Base-by-base conservation (phyloP, 2,113 vertebrate genomes). In the Hoplias malabaricus region DNA sequence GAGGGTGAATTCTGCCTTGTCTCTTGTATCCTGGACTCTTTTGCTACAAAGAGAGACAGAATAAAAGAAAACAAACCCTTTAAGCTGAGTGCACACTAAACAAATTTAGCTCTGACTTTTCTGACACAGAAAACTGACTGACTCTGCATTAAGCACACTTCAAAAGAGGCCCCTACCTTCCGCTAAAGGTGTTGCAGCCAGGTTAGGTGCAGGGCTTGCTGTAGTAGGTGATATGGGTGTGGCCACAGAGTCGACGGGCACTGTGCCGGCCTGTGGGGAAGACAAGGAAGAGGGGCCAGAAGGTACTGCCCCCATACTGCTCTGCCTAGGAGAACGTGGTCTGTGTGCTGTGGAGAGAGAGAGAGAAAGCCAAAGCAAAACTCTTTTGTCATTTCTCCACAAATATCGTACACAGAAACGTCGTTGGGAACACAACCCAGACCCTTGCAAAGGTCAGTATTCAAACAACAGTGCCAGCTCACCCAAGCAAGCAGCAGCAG, bases 311-410 rank as follows among this genome's bases (percentile, higher is more conserved):
- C 94, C 92, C 81, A 93, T 57, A 80, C 88, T 95, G 84, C 91
- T 96, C 85, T 98, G 98, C 86, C 96, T 92, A n/a, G 97, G 97
- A 77, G 97, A 99, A 84, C 95, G 94, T 76, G 98, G 97, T 87
- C 98, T 95, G 91, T 98, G 96, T 80, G 94, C 95, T 95, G 92
- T 93, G 88, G 83, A 84, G 87, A 65, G n/a, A n/a, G n/a, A n/a
- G n/a, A n/a, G 27, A 75, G 21, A 43, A 23, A 62, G 33, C 14
- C 3, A 75, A 5, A 62, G 21, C 10, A 23, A 73, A 46, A 46
- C 21, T 7, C 6, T 48, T 48, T 19, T n/a, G 12, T 7, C 1
- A 53, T 27, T 59, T 29, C 31, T 63, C 16, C 0, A 10, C 7
- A 4, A 2, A n/a, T 34, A n/a, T n/a, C n/a, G n/a, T n/a, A n/a